These are phyloP conservation scores for Tachina lurida DNA, from an alignment of 2,888 invertebrate species.

Conservation along the genomic window DNA sequence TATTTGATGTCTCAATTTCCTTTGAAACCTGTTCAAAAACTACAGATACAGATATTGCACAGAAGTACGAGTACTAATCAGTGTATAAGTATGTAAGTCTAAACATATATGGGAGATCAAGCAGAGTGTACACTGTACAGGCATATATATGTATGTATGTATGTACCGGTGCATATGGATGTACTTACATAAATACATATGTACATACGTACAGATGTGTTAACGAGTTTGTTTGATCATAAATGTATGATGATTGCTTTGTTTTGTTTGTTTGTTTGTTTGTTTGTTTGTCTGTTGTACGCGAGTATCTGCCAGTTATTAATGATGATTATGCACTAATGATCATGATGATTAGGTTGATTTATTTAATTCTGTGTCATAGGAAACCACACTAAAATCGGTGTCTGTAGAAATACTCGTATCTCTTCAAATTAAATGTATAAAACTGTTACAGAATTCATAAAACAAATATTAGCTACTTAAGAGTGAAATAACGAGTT, in stretches of 20 bases:
- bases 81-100: conserved; percentile 16
- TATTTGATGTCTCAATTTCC: conserved; percentile 74
- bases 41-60: conserved; percentile 24
- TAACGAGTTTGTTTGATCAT: neutral
- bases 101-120: conserved; percentile 9
- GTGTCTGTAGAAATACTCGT: neutral
- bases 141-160: neutral
- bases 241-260: conserved; percentile 31
- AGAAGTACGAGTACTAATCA: conserved; percentile 32
- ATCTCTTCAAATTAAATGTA: too few species aligned
- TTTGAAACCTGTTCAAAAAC: conserved; percentile 72
- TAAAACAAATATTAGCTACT: too few species aligned
- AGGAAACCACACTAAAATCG: conserved; percentile 5
- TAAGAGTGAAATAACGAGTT: too few species aligned
- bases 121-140: neutral
- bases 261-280: too few species aligned
- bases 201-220: neutral
- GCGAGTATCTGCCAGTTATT: conserved; percentile 26
- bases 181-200: neutral
- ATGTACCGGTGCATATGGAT: neutral
- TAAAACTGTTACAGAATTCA: too few species aligned
- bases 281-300: neutral
- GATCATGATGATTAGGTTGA: conserved; percentile 23
- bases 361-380: conserved; percentile 17
- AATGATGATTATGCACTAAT: conserved; percentile 47